phyloP scores from a whole-genome alignment of 2,888 invertebrate species.

The Drosophila eohydei region DNA sequence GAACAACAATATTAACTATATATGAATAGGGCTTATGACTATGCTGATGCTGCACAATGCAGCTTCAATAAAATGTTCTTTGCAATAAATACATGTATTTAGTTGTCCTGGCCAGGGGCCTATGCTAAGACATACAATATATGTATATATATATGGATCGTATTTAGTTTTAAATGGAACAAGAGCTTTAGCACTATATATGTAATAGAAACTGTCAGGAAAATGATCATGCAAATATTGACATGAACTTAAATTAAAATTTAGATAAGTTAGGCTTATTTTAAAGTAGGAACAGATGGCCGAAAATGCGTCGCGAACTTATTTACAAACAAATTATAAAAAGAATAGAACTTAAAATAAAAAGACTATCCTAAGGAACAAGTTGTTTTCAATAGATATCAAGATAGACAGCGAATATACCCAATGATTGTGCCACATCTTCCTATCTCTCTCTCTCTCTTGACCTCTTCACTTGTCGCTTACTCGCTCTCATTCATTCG shows the following conservation, averaged over 20 bases:
- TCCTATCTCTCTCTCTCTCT: neutral
- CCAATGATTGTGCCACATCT: neutral
- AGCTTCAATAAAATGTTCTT: slow-evolving; percentile 6
- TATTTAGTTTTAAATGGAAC: slow-evolving; percentile 4
- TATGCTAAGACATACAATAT: neutral
- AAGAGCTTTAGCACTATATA: neutral
- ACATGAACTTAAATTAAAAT: slow-evolving; percentile 1
- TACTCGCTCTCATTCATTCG: slow-evolving; percentile 7
- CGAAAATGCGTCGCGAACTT: slow-evolving; percentile 11
- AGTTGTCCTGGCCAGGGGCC: slow-evolving; percentile 1
- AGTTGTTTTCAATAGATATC: slow-evolving; percentile 1
- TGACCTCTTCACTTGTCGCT: neutral
- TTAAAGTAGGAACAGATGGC: slow-evolving; percentile 6
- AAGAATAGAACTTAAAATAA: neutral
- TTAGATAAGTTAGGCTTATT: slow-evolving; percentile 9
- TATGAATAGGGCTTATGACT: slow-evolving; percentile 4
- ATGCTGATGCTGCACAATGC: slow-evolving; percentile 19
- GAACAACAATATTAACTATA: slow-evolving; percentile 14
- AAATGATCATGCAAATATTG: neutral
- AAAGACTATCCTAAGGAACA: slow-evolving; percentile 13
- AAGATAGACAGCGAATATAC: neutral
- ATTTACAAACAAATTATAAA: neutral
- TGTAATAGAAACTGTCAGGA: neutral
- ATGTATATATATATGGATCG: slow-evolving; percentile 2
- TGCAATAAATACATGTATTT: slow-evolving; percentile 1